phyloP scores from a whole-genome alignment of 2,113 vertebrate genomes.

The Asarcornis scutulata region DNA sequence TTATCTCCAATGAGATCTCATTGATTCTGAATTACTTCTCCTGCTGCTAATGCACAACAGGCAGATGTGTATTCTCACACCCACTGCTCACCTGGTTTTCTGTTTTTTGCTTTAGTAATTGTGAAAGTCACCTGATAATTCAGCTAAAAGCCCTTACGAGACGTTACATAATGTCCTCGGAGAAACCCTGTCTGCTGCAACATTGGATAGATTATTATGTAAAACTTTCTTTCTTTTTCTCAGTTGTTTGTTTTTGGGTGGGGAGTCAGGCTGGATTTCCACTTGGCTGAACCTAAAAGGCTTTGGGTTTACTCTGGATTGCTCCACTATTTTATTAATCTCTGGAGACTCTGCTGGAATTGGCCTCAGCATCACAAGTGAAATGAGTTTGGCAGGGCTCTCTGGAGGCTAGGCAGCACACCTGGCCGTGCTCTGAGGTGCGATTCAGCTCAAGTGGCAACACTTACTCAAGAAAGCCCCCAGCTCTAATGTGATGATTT shows the following conservation, averaged over 20 bases:
- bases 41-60: background rate
- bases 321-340: constrained; percentile 25
- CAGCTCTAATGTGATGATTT: constrained; percentile 59
- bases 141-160: constrained; percentile 37
- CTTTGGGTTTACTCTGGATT: constrained; percentile 42
- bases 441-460: constrained; percentile 27
- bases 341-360: constrained; percentile 1
- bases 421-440: constrained; percentile 8
- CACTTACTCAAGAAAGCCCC: constrained; percentile 49
- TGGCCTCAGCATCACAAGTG: constrained; percentile 46
- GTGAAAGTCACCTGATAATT: constrained; percentile 59
- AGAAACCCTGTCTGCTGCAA: constrained; percentile 56
- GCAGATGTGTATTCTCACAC: constrained; percentile 35
- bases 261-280: constrained; percentile 55
- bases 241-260: constrained; percentile 48
- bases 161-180: constrained; percentile 56
- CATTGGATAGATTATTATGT: constrained; percentile 37
- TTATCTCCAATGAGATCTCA: background rate
- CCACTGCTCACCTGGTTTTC: constrained; percentile 54
- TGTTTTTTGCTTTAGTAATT: constrained; percentile 54
- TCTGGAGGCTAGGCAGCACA: constrained; percentile 16
- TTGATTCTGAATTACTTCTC: background rate
- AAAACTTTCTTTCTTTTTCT: constrained; percentile 53
- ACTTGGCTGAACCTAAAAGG: constrained; percentile 54
- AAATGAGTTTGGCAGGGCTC: constrained; percentile 56